Conservation (phyloP, 2,113 vertebrate species). For the Macquaria australasica region DNA sequence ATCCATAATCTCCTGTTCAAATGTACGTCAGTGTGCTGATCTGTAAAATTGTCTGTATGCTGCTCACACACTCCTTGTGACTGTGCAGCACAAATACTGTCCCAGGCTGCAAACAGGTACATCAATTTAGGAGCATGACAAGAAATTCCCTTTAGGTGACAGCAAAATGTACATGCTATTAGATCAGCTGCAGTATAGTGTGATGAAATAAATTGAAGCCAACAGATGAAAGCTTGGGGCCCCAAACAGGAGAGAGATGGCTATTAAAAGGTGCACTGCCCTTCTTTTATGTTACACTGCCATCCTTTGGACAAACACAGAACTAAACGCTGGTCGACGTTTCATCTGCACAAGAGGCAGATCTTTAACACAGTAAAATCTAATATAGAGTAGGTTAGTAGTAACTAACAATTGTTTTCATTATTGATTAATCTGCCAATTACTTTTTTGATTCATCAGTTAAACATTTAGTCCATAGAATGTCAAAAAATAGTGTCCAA, state of each 20-base stretch:
- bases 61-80: slow-evolving; percentile 48
- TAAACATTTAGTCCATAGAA: background rate
- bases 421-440: background rate
- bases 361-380: background rate
- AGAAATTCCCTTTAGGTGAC: slow-evolving; percentile 77
- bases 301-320: slow-evolving; percentile 64
- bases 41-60: slow-evolving; percentile 45
- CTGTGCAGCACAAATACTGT: slow-evolving; percentile 70
- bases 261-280: slow-evolving; percentile 12
- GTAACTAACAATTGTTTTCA: background rate
- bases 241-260: slow-evolving; percentile 44
- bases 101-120: slow-evolving; percentile 74
- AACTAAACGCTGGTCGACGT: slow-evolving; percentile 7
- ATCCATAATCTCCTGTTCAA: slow-evolving; percentile 43
- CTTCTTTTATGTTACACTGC: slow-evolving; percentile 67
- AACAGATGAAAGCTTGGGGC: slow-evolving; percentile 75
- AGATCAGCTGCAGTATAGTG: slow-evolving; percentile 76
- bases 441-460: background rate
- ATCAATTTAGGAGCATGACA: slow-evolving; percentile 75
- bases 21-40: slow-evolving; percentile 40
- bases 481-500: background rate
- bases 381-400: too few relatives aligned
- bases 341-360: background rate
- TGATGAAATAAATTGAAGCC: slow-evolving; percentile 79
- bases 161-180: slow-evolving; percentile 78